Conservation (phyloP, 2,888 invertebrate species). For the Venusia cambrica region DNA sequence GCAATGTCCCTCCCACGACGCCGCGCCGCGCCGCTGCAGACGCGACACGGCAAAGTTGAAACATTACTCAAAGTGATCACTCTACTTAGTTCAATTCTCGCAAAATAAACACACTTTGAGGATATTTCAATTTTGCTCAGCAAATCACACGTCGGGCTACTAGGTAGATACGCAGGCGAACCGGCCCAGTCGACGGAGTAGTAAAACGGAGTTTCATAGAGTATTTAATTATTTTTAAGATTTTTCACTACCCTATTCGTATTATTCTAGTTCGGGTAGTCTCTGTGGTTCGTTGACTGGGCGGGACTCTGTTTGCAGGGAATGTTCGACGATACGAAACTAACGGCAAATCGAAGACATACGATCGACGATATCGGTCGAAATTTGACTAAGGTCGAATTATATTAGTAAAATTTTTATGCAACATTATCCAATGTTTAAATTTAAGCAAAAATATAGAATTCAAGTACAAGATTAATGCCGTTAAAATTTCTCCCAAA, state of each 20-base stretch:
- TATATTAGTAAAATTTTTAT: conserved; percentile 33
- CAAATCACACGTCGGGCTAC: conserved; percentile 37
- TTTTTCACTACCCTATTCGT: conserved; percentile 24
- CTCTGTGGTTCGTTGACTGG: conserved; percentile 17
- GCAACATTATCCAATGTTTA: conserved; percentile 66
- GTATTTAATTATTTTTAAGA: conserved; percentile 29
- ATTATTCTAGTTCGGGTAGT: conserved; percentile 27
- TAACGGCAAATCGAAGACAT: conserved; percentile 34
- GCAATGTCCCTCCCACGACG: conserved; percentile 27
- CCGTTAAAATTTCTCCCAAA: conserved; percentile 28
- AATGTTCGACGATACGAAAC: conserved; percentile 21
- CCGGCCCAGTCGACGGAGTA: conserved; percentile 20
- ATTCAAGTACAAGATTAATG: conserved; percentile 51
- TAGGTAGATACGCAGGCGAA: conserved; percentile 6
- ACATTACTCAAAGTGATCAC: conserved; percentile 25
- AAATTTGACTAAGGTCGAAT: conserved; percentile 30
- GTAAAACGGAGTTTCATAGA: conserved; percentile 25
- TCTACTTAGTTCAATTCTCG: conserved; percentile 31
- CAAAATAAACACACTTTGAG: conserved; percentile 20
- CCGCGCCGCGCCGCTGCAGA: no score
- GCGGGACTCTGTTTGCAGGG: conserved; percentile 18
- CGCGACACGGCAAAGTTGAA: conserved; percentile 31
- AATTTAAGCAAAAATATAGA: conserved; percentile 65
- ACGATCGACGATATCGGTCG: conserved; percentile 35
- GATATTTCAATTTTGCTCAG: conserved; percentile 32